phyloP scores from a whole-genome alignment of 2,113 vertebrate genomes.

The Pterocles orientalis region DNA sequence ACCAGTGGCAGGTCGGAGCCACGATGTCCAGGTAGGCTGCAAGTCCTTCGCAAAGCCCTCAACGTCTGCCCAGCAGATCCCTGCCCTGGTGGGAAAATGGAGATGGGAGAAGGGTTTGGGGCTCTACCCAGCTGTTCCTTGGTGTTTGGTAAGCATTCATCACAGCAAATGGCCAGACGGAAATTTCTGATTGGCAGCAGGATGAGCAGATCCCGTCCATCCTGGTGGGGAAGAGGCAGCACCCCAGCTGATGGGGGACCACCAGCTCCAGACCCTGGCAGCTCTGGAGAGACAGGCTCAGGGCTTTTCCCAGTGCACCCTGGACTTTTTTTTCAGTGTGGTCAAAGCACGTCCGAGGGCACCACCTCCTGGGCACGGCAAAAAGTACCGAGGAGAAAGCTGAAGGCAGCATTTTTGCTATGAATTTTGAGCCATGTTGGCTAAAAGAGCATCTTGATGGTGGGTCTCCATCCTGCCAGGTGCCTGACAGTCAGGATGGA shows the following conservation, averaged over 20 bases:
- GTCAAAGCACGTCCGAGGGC: slow-evolving; percentile 9
- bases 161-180: too few relatives aligned
- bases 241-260: neutral
- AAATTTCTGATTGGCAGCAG: neutral
- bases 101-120: accelerated
- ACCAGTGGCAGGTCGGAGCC: neutral
- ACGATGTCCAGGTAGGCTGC: accelerated
- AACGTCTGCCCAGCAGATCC: neutral
- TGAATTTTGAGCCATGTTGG: accelerated
- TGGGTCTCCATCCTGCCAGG: neutral
- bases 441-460: accelerated
- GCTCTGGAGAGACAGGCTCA: neutral
- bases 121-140: neutral
- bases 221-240: neutral
- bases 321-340: accelerated
- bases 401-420: accelerated
- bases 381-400: neutral
- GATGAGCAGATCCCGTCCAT: neutral
- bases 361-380: slow-evolving; percentile 33
- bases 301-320: accelerated
- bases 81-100: neutral
- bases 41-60: neutral
- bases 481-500: neutral
- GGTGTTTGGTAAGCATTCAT: neutral
- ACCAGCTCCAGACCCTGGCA: neutral